Evolutionary conservation across 2,888 invertebrate species (phyloP), one percentile per base, ranked within the genome.

Genomic region (Ommatoiulus sabulosus): DNA sequence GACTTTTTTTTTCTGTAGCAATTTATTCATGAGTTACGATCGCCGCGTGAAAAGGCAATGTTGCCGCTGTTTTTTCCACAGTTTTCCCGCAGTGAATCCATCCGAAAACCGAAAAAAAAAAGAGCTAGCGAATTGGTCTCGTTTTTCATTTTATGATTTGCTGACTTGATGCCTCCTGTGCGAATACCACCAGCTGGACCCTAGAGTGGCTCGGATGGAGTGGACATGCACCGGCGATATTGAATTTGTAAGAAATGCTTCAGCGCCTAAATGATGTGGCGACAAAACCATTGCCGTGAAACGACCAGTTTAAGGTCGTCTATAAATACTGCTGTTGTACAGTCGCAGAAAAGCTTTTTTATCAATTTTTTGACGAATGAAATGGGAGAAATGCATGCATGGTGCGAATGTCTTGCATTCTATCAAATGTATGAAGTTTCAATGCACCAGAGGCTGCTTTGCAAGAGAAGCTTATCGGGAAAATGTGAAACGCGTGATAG

Each of bases 11-110:
- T 35, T 2, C 35, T 35, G 35, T n/a, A 17, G 24, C 80, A 35
- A 80, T 80, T 80, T 80, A 80, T 80, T 80, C 80, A 80, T 80
- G 80, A 80, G 80, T 80, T 80, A 80, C 80, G 35, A 80, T 35
- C 24, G 80, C 24, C 24, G 80, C 80, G 7, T 8, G 80, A 24
- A 7, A 35, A 24, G 35, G 12, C 80, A 80, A 35, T 6, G 35
- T 80, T 35, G 24, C 8, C 10, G 35, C 80, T 7, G n/a, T n/a
- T 80, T 35, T 52, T 35, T 57, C 57, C 57, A n/a, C 57, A 57
- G 52, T 52, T 52, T 52, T 52, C 24, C 72, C 72, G 72, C 72
- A 24, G 35, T 15, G 80, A 80, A 80, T 35, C 12, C 80, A 80
- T 35, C 35, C 80, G 80, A 24, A 80, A 80, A 15, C 35, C 1